These are phyloP conservation scores for Willowsia nigromaculata DNA, from an alignment of 2,888 invertebrate genomes.

Conservation along the genomic window DNA sequence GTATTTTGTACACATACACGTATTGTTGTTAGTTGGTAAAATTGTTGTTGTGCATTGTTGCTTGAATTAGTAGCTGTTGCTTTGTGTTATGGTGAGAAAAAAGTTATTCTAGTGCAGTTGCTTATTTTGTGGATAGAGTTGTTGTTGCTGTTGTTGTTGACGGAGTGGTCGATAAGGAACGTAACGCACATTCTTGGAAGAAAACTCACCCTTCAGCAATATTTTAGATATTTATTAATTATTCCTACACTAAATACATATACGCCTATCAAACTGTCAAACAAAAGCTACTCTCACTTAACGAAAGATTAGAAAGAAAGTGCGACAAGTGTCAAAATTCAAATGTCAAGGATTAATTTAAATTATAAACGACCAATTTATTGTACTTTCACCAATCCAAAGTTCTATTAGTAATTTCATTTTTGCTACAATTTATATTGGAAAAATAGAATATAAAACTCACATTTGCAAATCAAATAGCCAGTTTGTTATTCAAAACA, in stretches of 20 bases:
- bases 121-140: conserved; percentile 24
- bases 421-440: no score
- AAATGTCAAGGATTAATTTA: no score
- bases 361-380: no score
- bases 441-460: no score
- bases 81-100: conserved; percentile 57
- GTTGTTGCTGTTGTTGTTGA: conserved; percentile 12
- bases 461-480: no score
- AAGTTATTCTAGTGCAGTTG: conserved; percentile 56
- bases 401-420: no score
- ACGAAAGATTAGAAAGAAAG: background rate
- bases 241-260: background rate
- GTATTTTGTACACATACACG: background rate
- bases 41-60: conserved; percentile 42
- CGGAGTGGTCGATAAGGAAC: background rate
- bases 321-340: no score
- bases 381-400: no score
- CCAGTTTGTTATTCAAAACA: no score
- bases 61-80: conserved; percentile 52
- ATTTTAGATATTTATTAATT: background rate
- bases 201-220: background rate
- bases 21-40: background rate
- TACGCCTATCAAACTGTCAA: background rate
- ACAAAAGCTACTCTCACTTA: background rate
- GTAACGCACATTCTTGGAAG: background rate